phyloP scores from a whole-genome alignment of 2,888 invertebrate genomes.

The Drosophila mulleri region DNA sequence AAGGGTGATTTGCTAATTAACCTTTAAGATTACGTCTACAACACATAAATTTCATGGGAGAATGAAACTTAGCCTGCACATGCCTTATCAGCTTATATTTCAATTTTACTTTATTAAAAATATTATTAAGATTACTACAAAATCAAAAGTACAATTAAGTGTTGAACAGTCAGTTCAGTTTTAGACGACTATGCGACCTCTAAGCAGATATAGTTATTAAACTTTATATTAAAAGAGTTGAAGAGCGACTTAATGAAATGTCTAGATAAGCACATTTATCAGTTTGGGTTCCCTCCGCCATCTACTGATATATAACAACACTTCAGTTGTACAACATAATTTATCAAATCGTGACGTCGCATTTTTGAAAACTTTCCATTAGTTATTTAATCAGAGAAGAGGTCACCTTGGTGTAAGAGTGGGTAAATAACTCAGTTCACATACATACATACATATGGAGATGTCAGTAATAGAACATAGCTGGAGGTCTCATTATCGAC shows the following conservation, averaged over 20 bases:
- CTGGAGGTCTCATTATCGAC: slow-evolving; percentile 14
- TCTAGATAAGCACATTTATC: slow-evolving; percentile 53
- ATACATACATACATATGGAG: too few relatives aligned
- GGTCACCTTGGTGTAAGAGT: slow-evolving; percentile 59
- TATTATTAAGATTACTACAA: neutral
- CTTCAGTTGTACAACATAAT: slow-evolving; percentile 17
- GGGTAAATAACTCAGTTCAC: slow-evolving; percentile 6
- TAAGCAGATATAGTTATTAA: neutral
- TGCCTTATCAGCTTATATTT: slow-evolving; percentile 14
- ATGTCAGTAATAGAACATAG: neutral
- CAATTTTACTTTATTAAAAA: neutral
- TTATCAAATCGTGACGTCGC: slow-evolving; percentile 20
- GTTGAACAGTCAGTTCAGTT: neutral
- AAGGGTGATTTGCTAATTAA: slow-evolving; percentile 11
- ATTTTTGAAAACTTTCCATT: slow-evolving; percentile 32
- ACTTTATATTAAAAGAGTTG: neutral
- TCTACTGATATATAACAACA: neutral
- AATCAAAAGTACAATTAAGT: neutral
- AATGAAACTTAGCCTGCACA: neutral
- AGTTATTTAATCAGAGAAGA: slow-evolving; percentile 17
- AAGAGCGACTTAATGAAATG: slow-evolving; percentile 1
- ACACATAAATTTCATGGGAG: neutral
- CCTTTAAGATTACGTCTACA: neutral
- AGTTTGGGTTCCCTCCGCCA: slow-evolving; percentile 11
- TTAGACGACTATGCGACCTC: neutral